Evolutionary conservation across 2,113 vertebrate genomes (phyloP), one percentile per base, ranked within the genome.

Genomic region (Nesoenas mayeri): DNA sequence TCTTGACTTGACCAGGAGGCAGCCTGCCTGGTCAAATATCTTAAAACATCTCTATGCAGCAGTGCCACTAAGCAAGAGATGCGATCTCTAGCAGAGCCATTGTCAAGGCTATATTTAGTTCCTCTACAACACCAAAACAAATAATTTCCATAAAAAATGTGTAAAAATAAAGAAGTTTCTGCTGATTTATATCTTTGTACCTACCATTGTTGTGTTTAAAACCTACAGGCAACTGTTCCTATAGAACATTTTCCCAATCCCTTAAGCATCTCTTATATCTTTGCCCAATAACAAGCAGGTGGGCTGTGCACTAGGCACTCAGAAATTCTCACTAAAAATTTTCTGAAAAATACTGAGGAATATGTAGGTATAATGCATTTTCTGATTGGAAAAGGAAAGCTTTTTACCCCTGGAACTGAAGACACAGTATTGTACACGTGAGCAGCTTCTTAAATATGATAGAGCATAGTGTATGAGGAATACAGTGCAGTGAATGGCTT

Each of bases 401-500:
- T 62, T 91, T 88, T 89, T 79, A 81, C 17, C 16, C 9, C 54
- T 81, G 83, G 40, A 93, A 91, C 12, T 84, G 54, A 89, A 93
- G 66, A 34, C 32, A 78, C 13, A 40, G 54, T 89, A 57, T 62
- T 78, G 48, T 64, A 62, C 1, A 0, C 85, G 44, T 79, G 77
- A 93, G n/a, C 34, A 85, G 53, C 66, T 92, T 89, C 62, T 82
- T 79, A 73, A 89, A 82, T 87, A 73, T 31, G 71, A 93, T 19
- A 93, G 38, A 83, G 38, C 7, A 56, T 3, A 66, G 36, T 4
- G 0, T 70, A n/a, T 50, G 58, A 91, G 58, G 61, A 93, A 85
- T 50, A 50, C 17, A 92, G 36, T 17, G 9, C 74, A 80, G 58
- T 20, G 38, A 96, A 94, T 67, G 51, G 71, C 31, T 95, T 96